Evolutionary conservation across 2,113 vertebrate species (phyloP).

Genomic region (Leptosomus discolor): DNA sequence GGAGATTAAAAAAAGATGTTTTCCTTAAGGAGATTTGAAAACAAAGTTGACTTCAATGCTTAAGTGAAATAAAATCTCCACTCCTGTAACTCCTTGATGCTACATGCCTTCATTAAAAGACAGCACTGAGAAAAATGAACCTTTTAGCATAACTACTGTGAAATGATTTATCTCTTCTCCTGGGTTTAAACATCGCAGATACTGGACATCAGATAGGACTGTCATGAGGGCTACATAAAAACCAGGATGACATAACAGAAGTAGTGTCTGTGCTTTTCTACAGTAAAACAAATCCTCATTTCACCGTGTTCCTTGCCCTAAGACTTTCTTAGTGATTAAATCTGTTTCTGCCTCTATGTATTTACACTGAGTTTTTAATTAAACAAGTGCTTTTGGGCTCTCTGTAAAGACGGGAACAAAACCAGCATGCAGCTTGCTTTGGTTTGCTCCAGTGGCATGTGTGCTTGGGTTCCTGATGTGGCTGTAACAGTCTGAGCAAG

Average conservation of each 20-base stretch:
- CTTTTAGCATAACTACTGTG: not conserved
- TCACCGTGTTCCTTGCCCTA: not conserved
- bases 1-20: not conserved
- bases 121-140: no score
- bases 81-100: not conserved
- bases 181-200: not conserved
- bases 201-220: no score
- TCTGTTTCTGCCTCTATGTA: rapidly evolving
- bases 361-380: not conserved
- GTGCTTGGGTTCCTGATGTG: not conserved
- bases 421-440: rapidly evolving
- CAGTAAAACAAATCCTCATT: not conserved
- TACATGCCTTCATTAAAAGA: not conserved
- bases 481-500: not conserved
- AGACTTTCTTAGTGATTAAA: not conserved
- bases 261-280: not conserved
- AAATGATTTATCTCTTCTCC: not conserved
- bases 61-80: not conserved
- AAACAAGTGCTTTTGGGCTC: not conserved
- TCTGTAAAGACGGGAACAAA: not conserved
- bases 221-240: not conserved
- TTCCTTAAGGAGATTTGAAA: not conserved
- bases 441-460: rapidly evolving
- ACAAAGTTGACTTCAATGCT: not conserved
- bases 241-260: not conserved